Evolutionary conservation across 2,888 invertebrate species (phyloP).

Genomic region (Meta bourneti): DNA sequence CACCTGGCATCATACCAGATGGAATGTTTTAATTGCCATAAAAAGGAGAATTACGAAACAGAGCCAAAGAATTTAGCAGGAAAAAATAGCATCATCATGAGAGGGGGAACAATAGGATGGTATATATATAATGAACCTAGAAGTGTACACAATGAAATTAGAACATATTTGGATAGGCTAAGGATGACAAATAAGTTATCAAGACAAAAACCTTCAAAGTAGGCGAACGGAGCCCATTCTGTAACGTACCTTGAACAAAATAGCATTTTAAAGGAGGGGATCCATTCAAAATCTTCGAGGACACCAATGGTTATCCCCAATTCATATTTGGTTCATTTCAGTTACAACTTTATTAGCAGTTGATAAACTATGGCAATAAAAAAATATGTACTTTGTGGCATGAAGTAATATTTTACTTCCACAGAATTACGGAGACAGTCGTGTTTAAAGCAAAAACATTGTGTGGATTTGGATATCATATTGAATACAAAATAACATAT

Average conservation of each 20-base stretch:
- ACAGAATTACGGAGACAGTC: too few relatives aligned
- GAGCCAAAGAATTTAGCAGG: conserved; percentile 59
- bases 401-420: too few relatives aligned
- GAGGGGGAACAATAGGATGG: conserved; percentile 57
- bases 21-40: conserved; percentile 56
- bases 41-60: conserved; percentile 50
- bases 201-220: neutral
- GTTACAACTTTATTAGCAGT: too few relatives aligned
- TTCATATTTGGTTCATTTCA: too few relatives aligned
- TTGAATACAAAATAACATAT: too few relatives aligned
- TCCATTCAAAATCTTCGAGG: neutral
- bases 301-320: too few relatives aligned
- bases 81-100: conserved; percentile 49
- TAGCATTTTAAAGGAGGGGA: neutral
- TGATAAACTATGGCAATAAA: too few relatives aligned
- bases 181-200: conserved; percentile 20
- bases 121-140: conserved; percentile 45
- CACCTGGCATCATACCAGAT: conserved; percentile 58
- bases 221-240: neutral
- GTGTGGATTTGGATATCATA: too few relatives aligned
- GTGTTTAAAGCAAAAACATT: too few relatives aligned
- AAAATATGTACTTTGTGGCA: too few relatives aligned
- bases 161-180: conserved; percentile 33
- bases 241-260: neutral
- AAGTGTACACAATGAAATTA: conserved; percentile 40